Conservation (phyloP, 2,797 vertebrate genomes). For the Acomys russatus region DNA sequence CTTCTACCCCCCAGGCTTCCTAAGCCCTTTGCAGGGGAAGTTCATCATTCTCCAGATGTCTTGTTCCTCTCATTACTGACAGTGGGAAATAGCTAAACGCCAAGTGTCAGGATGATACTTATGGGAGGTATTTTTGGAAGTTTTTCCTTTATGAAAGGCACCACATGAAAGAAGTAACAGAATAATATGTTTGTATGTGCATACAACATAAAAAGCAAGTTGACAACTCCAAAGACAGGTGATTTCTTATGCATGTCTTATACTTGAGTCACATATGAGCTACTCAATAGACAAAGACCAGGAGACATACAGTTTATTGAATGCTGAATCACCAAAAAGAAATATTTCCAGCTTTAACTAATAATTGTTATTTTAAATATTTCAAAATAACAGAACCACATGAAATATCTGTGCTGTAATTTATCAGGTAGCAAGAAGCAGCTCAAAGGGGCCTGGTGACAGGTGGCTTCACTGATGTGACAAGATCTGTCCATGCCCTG, state of each 20-base stretch:
- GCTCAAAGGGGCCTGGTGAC: neutral
- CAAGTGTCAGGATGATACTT: neutral
- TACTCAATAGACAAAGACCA: neutral
- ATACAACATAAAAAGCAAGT: constrained; percentile 18
- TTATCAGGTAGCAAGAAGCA: neutral
- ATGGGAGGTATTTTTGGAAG: neutral
- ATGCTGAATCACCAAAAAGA: constrained; percentile 30
- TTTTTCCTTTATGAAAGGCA: neutral
- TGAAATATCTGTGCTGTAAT: neutral
- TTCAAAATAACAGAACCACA: constrained; percentile 1
- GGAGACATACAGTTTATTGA: neutral
- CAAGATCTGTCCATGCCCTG: neutral
- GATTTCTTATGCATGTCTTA: neutral
- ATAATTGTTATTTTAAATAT: neutral
- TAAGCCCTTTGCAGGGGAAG: neutral
- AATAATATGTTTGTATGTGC: neutral
- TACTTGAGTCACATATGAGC: neutral
- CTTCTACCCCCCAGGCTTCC: neutral
- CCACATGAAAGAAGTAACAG: neutral
- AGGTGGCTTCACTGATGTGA: neutral
- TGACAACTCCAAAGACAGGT: constrained; percentile 1
- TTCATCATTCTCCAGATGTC: neutral
- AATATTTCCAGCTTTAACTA: neutral
- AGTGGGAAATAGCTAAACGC: neutral
- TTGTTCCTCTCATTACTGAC: neutral